Base-by-base conservation (phyloP, 2,113 vertebrate species). In the Hassar affinis region DNA sequence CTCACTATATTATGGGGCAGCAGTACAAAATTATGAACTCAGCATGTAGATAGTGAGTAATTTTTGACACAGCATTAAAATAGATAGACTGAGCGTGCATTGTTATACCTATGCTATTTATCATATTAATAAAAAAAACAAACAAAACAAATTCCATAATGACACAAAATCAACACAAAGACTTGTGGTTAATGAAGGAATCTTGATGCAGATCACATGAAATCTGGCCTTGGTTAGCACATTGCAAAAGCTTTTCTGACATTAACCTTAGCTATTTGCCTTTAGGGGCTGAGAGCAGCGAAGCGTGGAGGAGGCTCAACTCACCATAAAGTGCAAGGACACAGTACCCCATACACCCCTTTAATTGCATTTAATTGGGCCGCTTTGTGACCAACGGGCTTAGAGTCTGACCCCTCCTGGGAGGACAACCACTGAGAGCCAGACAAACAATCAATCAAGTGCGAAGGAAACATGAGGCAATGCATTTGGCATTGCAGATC, bases 301-400 rank as follows among this genome's bases (percentile, higher is more conserved):
- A 69, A 75, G 84, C 72, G 68, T 80, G 54, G 47, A 86, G 72
- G 61, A n/a, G 33, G 75, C 80, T 79, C 33, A 61, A 77, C 86
- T 82, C 82, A 17, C 72, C 71, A 85, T 47, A 79, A 82, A 79
- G 84, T 74, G 78, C 84, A 85, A 85, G 82, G 81, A 84, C 84
- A 81, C 64, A 47, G 61, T 45, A 78, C 54, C 80, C 74, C 35
- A 61, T 49, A 72, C 80, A 45, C 30, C 25, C 79, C 30, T 80
- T 83, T 71, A 85, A 87, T 79, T 80, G 81, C 33, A 25, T 71
- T 80, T 86, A 88, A 90, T 88, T 87, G 77, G 80, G 69, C 45
- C 22, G 27, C 47, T 85, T 78, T 77, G 79, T 87, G 80, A 84
- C 86, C 85, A 61, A 49, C 30, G 61, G 56, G 47, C 61, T 86